A percentile compares a stretch with the other conserved stretches of the same genome.
Conservation (phyloP, 2,113 vertebrate species). For the Ivindomyrus marchei region DNA sequence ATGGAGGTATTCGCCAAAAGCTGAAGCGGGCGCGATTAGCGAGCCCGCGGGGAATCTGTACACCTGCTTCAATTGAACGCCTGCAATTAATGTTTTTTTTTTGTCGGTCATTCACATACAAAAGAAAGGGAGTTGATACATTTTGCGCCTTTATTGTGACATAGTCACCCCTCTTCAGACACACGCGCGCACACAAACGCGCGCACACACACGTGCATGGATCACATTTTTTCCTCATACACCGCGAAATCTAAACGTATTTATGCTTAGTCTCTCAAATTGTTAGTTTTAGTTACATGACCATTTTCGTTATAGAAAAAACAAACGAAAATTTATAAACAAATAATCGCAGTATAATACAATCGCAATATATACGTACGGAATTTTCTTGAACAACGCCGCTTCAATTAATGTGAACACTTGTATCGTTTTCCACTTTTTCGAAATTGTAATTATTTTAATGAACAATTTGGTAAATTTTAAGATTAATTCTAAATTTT, state of each 20-base stretch:
- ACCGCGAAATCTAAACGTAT: not conserved
- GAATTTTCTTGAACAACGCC: not conserved
- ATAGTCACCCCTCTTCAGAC: not conserved
- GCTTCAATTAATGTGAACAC: not conserved
- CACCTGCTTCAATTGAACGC: slow-evolving; percentile 5
- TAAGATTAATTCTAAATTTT: not conserved
- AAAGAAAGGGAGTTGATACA: not conserved
- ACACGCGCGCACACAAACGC: not conserved
- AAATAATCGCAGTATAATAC: not conserved
- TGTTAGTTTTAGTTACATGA: not conserved
- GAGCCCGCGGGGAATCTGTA: slow-evolving; percentile 2
- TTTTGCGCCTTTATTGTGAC: slow-evolving; percentile 1
- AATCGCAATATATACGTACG: not conserved
- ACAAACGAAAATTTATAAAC: not conserved
- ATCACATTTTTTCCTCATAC: not conserved
- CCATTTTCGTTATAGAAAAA: not conserved
- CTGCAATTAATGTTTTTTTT: slow-evolving; percentile 8
- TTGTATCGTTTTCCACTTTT: not conserved
- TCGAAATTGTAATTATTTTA: not conserved
- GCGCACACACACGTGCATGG: not conserved
- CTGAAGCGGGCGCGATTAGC: not conserved
- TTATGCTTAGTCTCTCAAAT: not conserved
- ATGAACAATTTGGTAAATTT: not conserved
- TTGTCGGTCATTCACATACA: not conserved
- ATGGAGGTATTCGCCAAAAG: not conserved